These are phyloP conservation scores for Lottia scabra DNA, from an alignment of 2,888 invertebrate species.

Conservation along the genomic window DNA sequence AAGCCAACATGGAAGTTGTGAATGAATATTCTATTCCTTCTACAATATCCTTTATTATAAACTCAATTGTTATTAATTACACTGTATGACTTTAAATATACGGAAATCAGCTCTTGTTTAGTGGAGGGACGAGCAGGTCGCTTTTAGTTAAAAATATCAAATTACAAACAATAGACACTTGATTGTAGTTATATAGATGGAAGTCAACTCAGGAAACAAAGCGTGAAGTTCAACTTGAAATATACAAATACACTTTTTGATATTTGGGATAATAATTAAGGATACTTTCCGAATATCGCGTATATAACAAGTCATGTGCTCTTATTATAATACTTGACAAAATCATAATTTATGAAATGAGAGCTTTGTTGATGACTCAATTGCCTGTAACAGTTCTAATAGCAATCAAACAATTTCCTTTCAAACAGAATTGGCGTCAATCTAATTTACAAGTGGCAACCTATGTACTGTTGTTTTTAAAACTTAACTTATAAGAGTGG, in stretches of 20 bases:
- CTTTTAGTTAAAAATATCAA: neutral
- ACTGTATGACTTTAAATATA: neutral
- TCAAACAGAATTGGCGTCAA: neutral
- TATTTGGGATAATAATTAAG: neutral
- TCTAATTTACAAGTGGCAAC: too few species aligned
- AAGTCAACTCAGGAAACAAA: neutral
- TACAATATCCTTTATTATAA: neutral
- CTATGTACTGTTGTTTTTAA: too few species aligned
- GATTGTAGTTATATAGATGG: neutral
- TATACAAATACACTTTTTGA: neutral
- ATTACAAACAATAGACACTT: neutral
- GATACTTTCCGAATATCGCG: neutral
- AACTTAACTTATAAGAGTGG: too few species aligned
- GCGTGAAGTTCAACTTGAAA: conserved; percentile 1
- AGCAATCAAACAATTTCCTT: neutral
- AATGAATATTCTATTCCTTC: too few species aligned
- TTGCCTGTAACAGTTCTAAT: neutral
- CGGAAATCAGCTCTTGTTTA: neutral
- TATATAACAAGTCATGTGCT: neutral
- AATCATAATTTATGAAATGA: neutral
- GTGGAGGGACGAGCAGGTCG: conserved; percentile 1
- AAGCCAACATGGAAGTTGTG: too few species aligned
- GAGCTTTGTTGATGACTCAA: neutral
- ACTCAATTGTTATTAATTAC: neutral
- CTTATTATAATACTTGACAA: neutral